phyloP scores from a whole-genome alignment of 2,888 invertebrate genomes.

The Drosophila birchii region DNA sequence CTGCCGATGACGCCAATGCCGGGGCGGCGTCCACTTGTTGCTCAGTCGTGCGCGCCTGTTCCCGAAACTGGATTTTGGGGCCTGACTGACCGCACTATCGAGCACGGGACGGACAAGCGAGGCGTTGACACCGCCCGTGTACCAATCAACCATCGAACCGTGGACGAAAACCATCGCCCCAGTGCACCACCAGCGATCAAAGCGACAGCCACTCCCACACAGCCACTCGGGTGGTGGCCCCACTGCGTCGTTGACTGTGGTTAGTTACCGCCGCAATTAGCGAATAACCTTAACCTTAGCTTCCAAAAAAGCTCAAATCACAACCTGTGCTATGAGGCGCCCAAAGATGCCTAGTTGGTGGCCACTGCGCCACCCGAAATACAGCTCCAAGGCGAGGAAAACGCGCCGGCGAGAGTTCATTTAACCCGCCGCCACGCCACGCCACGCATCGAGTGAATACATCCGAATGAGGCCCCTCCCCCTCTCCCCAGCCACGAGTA shows the following conservation, averaged over 20 bases:
- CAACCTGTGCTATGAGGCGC: conserved; percentile 83
- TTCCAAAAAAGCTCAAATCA: conserved; percentile 84
- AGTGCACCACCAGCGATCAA: conserved; percentile 17
- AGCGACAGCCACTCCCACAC: conserved; percentile 24
- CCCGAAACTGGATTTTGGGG: conserved; percentile 84
- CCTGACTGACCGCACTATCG: conserved; percentile 83
- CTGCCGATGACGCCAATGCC: conserved; percentile 38
- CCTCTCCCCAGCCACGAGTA: not conserved
- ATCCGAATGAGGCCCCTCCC: not conserved
- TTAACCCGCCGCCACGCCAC: conserved; percentile 53
- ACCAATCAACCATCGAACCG: conserved; percentile 43
- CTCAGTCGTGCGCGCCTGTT: conserved; percentile 81
- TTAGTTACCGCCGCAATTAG: conserved; percentile 66
- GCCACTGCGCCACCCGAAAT: conserved; percentile 59
- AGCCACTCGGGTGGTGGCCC: not conserved
- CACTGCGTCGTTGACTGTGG: conserved; percentile 60
- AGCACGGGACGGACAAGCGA: conserved; percentile 70
- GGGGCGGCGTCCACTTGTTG: conserved; percentile 57
- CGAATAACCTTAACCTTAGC: conserved; percentile 83
- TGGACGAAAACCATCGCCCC: conserved; percentile 30
- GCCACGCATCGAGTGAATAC: conserved; percentile 53
- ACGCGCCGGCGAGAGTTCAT: conserved; percentile 60
- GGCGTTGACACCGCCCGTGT: conserved; percentile 43
- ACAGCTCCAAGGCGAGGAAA: conserved; percentile 28
- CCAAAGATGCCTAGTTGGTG: conserved; percentile 65